Evolutionary conservation across 2,797 vertebrate genomes (phyloP).

Genomic region (Staurois parvus): DNA sequence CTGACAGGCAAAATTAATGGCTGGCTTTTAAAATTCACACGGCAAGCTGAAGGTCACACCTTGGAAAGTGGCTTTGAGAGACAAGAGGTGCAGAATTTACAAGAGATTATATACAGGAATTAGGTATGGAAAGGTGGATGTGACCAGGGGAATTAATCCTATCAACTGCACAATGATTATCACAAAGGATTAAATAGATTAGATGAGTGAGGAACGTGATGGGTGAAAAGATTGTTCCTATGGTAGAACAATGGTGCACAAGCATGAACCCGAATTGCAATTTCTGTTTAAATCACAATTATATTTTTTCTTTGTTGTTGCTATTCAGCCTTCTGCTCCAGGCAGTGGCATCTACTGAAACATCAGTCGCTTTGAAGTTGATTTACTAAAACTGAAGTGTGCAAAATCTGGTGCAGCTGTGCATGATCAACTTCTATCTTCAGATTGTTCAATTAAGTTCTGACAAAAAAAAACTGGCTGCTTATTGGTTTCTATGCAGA

Average conservation of each 20-base stretch:
- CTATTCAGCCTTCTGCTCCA: no score
- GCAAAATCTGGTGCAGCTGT: no score
- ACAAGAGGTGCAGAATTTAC: slow-evolving; percentile 36
- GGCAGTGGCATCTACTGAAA: no score
- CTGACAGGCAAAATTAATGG: slow-evolving; percentile 57
- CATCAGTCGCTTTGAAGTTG: no score
- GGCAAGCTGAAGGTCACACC: slow-evolving; percentile 54
- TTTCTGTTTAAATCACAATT: no score
- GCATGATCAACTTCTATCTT: no score
- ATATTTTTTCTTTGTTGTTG: no score
- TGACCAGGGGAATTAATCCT: slow-evolving; percentile 12
- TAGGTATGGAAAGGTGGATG: slow-evolving; percentile 30
- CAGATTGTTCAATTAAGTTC: no score
- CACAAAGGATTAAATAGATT: neutral
- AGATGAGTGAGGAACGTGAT: slow-evolving; percentile 6
- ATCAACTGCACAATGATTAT: neutral
- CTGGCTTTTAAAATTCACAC: slow-evolving; percentile 58
- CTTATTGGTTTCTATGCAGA: no score
- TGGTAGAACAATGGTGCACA: neutral
- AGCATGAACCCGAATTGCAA: no score
- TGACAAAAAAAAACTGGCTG: no score
- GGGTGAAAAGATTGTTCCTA: neutral
- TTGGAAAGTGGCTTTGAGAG: slow-evolving; percentile 35
- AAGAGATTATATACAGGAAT: slow-evolving; percentile 33
- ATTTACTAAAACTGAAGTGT: no score